Base-by-base conservation (phyloP, 37 sponge, comb jelly and placozoan species). In the Haliclona indistincta region DNA sequence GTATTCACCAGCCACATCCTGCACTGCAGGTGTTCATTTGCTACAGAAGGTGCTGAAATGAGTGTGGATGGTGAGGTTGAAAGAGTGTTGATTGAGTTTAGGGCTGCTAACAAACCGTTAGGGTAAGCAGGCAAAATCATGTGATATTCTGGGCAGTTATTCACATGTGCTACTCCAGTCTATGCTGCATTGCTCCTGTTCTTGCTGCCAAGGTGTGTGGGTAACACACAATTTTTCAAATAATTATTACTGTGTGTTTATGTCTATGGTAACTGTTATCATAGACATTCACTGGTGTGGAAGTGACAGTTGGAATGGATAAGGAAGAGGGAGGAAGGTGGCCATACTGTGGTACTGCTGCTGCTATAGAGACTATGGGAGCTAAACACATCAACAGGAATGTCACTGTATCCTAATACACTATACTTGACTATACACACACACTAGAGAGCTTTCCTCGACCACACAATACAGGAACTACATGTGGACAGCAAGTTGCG, bases 171-270 rank as follows among this genome's bases (percentile, higher is more conserved):
- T 5, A 23, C 26, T 35, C 4, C 54, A 88, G 90, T 26, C 54
- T 95, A 47, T 85, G 86, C 71, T 95, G 96, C 64, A 95, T 95
- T 64, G 73, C 92, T 25, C 92, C 92, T 49, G 92, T 91, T 15
- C 75, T 95, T 26, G 89, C 81, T 63, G 96, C 92, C 33, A 91
- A 84, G 79, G 84, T 87, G 56, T 56, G 13, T 25, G 40, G 26
- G 28, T 70, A 45, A 45, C 30, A 74, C 43, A 43, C 20, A n/a
- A 67, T 23, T 67, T n/a, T 26, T 7, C 62, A 47, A 47, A 47
- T 47, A 47, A 8, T 17, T 17, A 47, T 47, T 8, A 10, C 62
- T 23, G 15, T 26, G 7, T 23, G 62, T 8, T 26, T 26, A 11
- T 29, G 26, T 29, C 7, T 22, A 60, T 38, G 8, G 11, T 30